Evolutionary conservation across 2,888 invertebrate genomes (phyloP).

Genomic region (Vandiemenella viatica): DNA sequence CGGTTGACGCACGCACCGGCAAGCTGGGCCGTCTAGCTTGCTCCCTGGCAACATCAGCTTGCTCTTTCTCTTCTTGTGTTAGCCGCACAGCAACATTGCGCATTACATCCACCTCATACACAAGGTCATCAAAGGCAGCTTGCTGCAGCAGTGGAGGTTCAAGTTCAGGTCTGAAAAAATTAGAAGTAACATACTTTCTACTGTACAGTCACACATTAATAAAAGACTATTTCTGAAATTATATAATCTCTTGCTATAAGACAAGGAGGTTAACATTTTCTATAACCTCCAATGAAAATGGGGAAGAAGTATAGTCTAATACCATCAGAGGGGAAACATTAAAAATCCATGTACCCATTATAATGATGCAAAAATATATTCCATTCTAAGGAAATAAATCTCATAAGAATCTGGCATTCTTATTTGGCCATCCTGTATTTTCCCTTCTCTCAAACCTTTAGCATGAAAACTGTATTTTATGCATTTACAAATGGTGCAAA

Average conservation of each 20-base stretch:
- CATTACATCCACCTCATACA: constrained; percentile 70
- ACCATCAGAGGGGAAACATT: no score
- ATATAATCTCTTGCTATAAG: neutral
- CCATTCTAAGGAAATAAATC: no score
- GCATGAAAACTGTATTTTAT: no score
- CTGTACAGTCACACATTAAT: neutral
- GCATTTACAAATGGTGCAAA: no score
- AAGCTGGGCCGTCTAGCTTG: constrained; percentile 24
- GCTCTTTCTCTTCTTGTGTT: constrained; percentile 22
- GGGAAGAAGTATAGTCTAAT: no score
- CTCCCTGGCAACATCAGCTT: constrained; percentile 17
- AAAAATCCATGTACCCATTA: no score
- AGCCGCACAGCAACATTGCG: constrained; percentile 55
- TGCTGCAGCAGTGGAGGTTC: constrained; percentile 71
- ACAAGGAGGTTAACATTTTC: neutral
- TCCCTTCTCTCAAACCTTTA: no score
- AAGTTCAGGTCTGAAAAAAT: constrained; percentile 37
- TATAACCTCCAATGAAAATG: neutral
- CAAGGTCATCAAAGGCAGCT: constrained; percentile 68
- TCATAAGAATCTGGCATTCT: no score
- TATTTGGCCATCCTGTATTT: no score
- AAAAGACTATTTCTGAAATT: neutral
- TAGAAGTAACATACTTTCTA: neutral
- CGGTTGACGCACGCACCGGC: constrained; percentile 26
- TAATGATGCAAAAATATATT: no score